Evolutionary conservation across 2,888 invertebrate species (phyloP), one percentile per base, ranked within the genome.

Genomic region (Lingula anatina): DNA sequence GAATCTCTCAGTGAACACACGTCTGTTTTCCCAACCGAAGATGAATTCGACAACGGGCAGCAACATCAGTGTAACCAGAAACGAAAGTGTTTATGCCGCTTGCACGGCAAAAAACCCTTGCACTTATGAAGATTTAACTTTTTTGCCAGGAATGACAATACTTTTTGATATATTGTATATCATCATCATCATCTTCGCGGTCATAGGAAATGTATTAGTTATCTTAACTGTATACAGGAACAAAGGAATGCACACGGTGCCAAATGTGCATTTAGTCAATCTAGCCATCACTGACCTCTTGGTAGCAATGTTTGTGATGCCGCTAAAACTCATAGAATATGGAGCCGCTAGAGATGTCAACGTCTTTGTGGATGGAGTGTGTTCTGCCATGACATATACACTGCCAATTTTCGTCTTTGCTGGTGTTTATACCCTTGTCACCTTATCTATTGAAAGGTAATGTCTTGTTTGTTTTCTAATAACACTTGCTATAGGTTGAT

Each of bases 401-500:
- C 72, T 78, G 50, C 76, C 78, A 5, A 70, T 78, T n/a, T 73
- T 78, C 52, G 78, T 79, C 7, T 78, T 79, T 59, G 70, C 76
- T 31, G 77, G 77, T 53, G 75, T 78, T 2, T 65, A 79, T 24
- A 79, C 79, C 2, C 61, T 79, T 26, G 76, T 77, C 9, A 78
- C 78, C 26, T 78, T 77, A 41, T 79, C 78, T 35, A 57, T 79
- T 25, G 79, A 79, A 64, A 75, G 79, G 79, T 79, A 65, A 65
- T 31, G 15, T 31, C 15, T 31, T 31, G 31, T 31, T n/a, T n/a
- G n/a, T n/a, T n/a, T n/a, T 53, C 43, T 20, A 43, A 40, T 20
- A 15, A 35, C n/a, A 35, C n/a, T 35, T 35, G 12, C 35, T 12
- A 12, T 35, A n/a, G 9, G 35, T 35, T 35, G 35, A 35, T 35